A percentile compares a stretch with the other conserved stretches of the same genome.
These are phyloP conservation scores for Leptinotarsa defecta DNA, from an alignment of 1,140 invertebrate genomes.

Conservation along the genomic window DNA sequence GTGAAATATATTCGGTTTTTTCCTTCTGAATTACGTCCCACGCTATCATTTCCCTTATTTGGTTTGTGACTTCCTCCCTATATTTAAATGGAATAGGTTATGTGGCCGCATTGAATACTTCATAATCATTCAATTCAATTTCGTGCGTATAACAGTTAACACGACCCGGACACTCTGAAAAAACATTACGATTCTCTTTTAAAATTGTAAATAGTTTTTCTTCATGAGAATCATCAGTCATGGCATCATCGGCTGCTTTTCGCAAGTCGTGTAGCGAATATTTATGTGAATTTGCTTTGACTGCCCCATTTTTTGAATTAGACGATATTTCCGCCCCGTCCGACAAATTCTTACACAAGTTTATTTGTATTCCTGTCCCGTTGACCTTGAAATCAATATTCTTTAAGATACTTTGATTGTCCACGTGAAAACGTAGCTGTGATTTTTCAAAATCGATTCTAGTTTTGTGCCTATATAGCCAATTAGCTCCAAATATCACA, in stretches of 20 bases:
- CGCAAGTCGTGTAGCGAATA: neutral
- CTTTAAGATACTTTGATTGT: neutral
- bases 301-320: no score
- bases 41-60: constrained; percentile 19
- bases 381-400: neutral
- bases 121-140: neutral
- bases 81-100: constrained; percentile 16
- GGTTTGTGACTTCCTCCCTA: neutral
- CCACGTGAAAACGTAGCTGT: neutral
- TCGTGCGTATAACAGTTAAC: constrained; percentile 17
- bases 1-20: constrained; percentile 21
- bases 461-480: neutral
- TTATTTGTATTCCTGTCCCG: neutral
- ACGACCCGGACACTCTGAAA: constrained; percentile 6
- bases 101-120: neutral
- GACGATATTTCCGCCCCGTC: neutral
- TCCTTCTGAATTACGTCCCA: constrained; percentile 12
- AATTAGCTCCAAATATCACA: constrained; percentile 6
- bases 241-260: neutral
- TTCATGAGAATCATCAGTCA: neutral
- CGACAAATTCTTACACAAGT: neutral
- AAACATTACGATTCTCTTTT: neutral
- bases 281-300: neutral
- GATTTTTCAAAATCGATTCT: neutral
- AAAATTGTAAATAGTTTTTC: constrained; percentile 9